Evolutionary conservation across 2,888 invertebrate genomes (phyloP).

Genomic region (Gari tellinella): DNA sequence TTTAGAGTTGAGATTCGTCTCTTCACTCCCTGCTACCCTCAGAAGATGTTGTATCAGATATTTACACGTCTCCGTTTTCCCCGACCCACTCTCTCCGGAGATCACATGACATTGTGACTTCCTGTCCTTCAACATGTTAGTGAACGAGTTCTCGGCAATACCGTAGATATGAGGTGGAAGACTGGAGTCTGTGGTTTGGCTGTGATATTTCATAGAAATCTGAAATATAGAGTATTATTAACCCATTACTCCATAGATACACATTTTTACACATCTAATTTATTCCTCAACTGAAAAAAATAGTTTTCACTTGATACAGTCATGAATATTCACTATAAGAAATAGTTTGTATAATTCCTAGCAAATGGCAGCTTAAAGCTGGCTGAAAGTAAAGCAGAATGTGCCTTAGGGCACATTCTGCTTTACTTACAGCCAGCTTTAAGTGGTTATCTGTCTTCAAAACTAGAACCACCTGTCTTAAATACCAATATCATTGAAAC

Average conservation of each 20-base stretch:
- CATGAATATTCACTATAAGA: too few species aligned
- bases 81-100: conserved; percentile 83
- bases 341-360: too few species aligned
- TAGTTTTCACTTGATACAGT: too few species aligned
- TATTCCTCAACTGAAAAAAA: too few species aligned
- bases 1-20: conserved; percentile 70
- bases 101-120: conserved; percentile 81
- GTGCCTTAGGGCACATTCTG: too few species aligned
- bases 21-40: conserved; percentile 64
- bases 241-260: not conserved
- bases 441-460: too few species aligned
- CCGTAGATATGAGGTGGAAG: conserved; percentile 80
- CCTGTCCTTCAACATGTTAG: conserved; percentile 64
- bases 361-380: too few species aligned
- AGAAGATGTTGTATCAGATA: conserved; percentile 75
- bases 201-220: conserved; percentile 65
- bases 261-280: too few species aligned
- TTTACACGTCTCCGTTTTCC: conserved; percentile 79
- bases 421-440: too few species aligned
- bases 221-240: conserved; percentile 24
- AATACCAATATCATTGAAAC: too few species aligned
- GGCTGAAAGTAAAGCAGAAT: too few species aligned
- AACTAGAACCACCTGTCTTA: too few species aligned
- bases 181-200: conserved; percentile 8
- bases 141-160: conserved; percentile 78